A percentile compares a stretch with the other conserved stretches of the same genome.
Evolutionary conservation across 2,797 vertebrate species (phyloP).

Genomic region (Avahi laniger): DNA sequence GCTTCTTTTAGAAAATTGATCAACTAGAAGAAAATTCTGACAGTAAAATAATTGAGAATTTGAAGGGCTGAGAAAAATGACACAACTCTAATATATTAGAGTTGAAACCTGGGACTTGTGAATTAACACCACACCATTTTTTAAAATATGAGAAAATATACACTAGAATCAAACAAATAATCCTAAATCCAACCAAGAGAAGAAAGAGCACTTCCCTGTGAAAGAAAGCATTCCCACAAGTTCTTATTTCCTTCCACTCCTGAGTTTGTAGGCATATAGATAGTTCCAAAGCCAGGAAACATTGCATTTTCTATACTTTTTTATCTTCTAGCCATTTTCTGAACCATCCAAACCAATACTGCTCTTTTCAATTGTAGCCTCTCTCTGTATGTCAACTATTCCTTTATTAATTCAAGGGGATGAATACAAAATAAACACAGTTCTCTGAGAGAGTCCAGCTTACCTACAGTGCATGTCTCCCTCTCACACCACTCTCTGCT

Average conservation of each 20-base stretch:
- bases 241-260: not conserved
- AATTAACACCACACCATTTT: conserved; percentile 70
- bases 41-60: conserved; percentile 65
- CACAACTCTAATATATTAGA: conserved; percentile 49
- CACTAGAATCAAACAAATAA: conserved; percentile 52
- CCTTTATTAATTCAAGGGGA: not conserved
- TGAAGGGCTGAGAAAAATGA: conserved; percentile 46
- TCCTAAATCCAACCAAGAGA: conserved; percentile 26
- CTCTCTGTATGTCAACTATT: not conserved
- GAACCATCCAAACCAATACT: not conserved
- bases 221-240: not conserved
- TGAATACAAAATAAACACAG: conserved; percentile 18
- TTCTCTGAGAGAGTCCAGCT: not conserved
- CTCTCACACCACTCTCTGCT: not conserved
- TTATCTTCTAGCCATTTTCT: not conserved
- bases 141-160: conserved; percentile 46
- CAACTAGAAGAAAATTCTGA: conserved; percentile 48
- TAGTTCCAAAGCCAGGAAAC: not conserved
- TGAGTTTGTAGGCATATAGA: not conserved
- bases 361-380: not conserved
- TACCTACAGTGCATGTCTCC: not conserved
- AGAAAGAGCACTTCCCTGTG: conserved; percentile 28
- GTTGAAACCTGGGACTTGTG: conserved; percentile 60
- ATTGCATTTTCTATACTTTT: fast-evolving
- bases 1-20: conserved; percentile 41